These are phyloP conservation scores for Halocaridina rubra DNA, from an alignment of 2,888 invertebrate species.

Conservation along the genomic window DNA sequence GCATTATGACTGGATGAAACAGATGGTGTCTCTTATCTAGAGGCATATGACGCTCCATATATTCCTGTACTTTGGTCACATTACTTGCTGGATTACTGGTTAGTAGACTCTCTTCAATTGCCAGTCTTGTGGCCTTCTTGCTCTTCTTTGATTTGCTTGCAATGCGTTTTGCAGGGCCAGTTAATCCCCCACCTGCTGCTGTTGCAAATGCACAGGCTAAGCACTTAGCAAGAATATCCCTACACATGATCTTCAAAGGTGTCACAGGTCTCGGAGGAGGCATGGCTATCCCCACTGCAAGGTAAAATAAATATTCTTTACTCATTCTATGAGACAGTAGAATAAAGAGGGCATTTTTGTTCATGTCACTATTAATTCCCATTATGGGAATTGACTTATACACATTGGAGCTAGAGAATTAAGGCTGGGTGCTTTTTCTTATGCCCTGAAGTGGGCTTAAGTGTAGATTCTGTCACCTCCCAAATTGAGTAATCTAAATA, in stretches of 20 bases:
- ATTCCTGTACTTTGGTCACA: background rate
- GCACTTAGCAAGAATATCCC: background rate
- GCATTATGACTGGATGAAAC: conserved; percentile 32
- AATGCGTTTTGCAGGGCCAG: background rate
- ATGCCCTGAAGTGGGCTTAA: too few relatives aligned
- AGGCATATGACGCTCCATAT: conserved; percentile 13
- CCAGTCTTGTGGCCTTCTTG: background rate
- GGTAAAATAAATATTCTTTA: too few relatives aligned
- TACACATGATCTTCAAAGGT: conserved; percentile 1
- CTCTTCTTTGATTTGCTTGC: background rate
- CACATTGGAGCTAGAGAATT: too few relatives aligned
- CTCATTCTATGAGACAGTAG: too few relatives aligned
- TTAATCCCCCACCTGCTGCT: conserved; percentile 7
- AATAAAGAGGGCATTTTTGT: too few relatives aligned
- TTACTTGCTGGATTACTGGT: conserved; percentile 2
- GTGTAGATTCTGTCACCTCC: too few relatives aligned
- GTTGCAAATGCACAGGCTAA: conserved; percentile 7
- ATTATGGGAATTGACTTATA: too few relatives aligned
- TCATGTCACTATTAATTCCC: too few relatives aligned
- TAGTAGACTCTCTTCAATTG: background rate
- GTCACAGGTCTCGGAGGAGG: conserved; percentile 18
- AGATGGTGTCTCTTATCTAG: conserved; percentile 13
- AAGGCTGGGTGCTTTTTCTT: too few relatives aligned
- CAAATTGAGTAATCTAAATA: too few relatives aligned
- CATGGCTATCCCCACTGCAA: conserved; percentile 9